Conservation (phyloP, 2,113 vertebrate genomes). For the Scomber japonicus region DNA sequence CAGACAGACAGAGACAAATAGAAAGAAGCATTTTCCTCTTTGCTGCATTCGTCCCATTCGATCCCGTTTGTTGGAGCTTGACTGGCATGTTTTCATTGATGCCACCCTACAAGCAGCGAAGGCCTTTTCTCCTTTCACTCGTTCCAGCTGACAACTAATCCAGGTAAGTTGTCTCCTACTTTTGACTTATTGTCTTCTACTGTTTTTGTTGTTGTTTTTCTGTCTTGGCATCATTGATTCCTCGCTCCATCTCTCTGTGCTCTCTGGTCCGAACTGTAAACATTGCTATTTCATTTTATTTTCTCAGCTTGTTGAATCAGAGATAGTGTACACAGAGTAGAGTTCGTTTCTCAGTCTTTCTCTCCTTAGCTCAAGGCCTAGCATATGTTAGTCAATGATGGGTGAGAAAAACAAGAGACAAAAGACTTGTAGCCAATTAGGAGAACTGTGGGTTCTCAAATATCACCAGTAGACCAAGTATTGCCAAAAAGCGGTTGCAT, state of each 20-base stretch:
- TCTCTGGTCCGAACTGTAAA: neutral
- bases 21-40: constrained; percentile 44
- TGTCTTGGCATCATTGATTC: neutral
- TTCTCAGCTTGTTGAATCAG: constrained; percentile 18
- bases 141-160: constrained; percentile 61
- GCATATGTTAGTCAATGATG: neutral
- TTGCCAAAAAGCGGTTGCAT: neutral
- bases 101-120: constrained; percentile 59
- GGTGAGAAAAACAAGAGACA: neutral
- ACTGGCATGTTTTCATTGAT: constrained; percentile 71
- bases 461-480: neutral
- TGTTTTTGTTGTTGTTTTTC: neutral
- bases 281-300: neutral
- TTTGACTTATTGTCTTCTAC: neutral
- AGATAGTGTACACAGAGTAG: neutral
- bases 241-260: neutral
- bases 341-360: neutral
- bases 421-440: neutral
- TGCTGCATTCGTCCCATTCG: constrained; percentile 48
- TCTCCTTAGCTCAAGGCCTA: neutral
- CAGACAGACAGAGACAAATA: constrained; percentile 39
- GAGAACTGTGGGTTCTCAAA: neutral
- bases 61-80: constrained; percentile 40
- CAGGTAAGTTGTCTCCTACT: constrained; percentile 72
- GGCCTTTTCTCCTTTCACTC: constrained; percentile 45